A percentile compares a stretch with the other conserved stretches of the same genome.
These are phyloP conservation scores for Chondrosia reniformis DNA, from an alignment of 37 sponge, comb jelly and placozoan genomes.

Conservation along the genomic window DNA sequence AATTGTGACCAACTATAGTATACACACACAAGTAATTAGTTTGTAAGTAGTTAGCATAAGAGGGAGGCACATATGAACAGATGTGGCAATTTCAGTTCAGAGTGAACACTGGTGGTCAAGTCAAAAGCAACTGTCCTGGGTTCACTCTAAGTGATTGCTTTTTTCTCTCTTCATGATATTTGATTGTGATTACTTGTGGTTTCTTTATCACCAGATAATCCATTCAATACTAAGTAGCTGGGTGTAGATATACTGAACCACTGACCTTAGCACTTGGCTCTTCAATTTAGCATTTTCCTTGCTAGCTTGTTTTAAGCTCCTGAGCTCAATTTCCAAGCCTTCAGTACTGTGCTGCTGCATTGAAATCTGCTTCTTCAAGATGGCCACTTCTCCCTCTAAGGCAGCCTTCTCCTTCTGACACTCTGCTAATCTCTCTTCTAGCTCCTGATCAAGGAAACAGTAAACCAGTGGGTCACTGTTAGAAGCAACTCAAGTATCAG, in stretches of 20 bases:
- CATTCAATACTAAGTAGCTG: too few relatives aligned
- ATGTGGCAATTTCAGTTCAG: too few relatives aligned
- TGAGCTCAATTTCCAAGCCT: background rate
- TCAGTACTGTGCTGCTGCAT: background rate
- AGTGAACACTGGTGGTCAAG: too few relatives aligned
- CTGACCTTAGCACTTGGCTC: background rate
- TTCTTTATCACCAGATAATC: too few relatives aligned
- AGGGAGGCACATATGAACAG: too few relatives aligned
- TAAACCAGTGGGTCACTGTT: background rate
- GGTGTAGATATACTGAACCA: background rate
- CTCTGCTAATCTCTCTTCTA: background rate
- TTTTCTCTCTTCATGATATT: too few relatives aligned
- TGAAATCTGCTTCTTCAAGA: background rate
- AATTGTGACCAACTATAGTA: too few relatives aligned
- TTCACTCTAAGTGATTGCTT: too few relatives aligned
- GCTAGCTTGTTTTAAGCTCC: background rate
- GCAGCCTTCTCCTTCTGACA: background rate
- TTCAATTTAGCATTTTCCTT: background rate
- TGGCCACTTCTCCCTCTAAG: background rate
- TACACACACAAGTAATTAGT: too few relatives aligned
- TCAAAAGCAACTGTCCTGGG: too few relatives aligned
- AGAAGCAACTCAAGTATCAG: background rate
- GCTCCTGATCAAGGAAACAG: background rate
- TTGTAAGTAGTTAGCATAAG: too few relatives aligned
- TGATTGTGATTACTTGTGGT: too few relatives aligned